Evolutionary conservation across 2,113 vertebrate genomes (phyloP), one percentile per base, ranked within the genome.

Genomic region (Odobenus rosmarus): DNA sequence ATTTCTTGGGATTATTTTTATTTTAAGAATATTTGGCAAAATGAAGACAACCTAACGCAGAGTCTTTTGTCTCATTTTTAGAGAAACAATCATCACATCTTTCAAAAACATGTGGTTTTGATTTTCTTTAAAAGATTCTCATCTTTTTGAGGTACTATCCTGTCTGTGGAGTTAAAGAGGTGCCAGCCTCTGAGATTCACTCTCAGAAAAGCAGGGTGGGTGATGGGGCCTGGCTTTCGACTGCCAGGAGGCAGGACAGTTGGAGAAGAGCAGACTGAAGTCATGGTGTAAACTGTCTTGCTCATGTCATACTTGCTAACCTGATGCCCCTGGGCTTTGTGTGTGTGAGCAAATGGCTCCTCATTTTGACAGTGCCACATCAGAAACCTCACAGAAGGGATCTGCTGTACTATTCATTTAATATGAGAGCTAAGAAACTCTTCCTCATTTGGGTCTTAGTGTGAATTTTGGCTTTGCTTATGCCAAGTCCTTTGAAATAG

Each of bases 11-110:
- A 67, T 96, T 87, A 39, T 92, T 94, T 76, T 71, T 36, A 82
- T 93, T 90, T 95, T 90, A 62, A 90, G 80, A 64, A 31, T 33
- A 88, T 74, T 87, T 95, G 92, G 77, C 80, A 95, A 93, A 84
- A 81, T 81, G 61, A 62, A 85, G 71, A 61, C 86, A 94, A 93
- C 49, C 86, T 64, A 53, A 31, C 42, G 4, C 23, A 39, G n/a
- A 4, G 1, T 59, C 14, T 46, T 19, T 36, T 77, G 82, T 6
- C 28, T 93, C 49, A 23, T 86, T 86, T 96, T 94, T 15, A 33
- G 39, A 80, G 94, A 92, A 87, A 69, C 15, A 87, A 46, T 46
- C 88, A 57, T 62, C 24, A 90, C 39, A 42, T 33, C 36, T 53
- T 90, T 95, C 53, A 33, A 85, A 95, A 96, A 97, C 49, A 59